These are phyloP conservation scores for Clarias platycephalus DNA, from an alignment of 2,797 vertebrate genomes.

Conservation along the genomic window DNA sequence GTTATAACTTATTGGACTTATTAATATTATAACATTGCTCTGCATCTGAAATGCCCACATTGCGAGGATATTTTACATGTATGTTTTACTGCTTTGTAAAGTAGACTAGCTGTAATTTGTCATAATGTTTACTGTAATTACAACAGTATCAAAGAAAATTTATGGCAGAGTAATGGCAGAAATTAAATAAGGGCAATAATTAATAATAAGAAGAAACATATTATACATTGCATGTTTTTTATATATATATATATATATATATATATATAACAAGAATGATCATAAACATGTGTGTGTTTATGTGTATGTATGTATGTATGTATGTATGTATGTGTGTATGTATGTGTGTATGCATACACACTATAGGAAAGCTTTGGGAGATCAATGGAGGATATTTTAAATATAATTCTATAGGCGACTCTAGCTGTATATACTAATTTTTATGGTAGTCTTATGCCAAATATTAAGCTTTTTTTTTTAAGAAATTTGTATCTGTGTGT, in stretches of 20 bases:
- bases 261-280: too few relatives aligned
- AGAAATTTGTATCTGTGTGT: conserved; percentile 11
- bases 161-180: background rate
- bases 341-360: background rate
- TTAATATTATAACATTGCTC: background rate
- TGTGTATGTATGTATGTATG: too few relatives aligned
- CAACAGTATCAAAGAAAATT: background rate
- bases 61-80: background rate
- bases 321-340: too few relatives aligned
- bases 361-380: background rate
- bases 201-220: background rate
- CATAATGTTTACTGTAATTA: background rate
- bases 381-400: background rate
- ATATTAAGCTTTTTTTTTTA: conserved; percentile 39
- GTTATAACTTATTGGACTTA: background rate
- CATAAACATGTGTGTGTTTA: background rate
- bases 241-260: background rate
- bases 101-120: background rate
- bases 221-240: background rate
- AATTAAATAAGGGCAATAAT: background rate
- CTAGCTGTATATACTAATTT: too few relatives aligned
- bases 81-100: background rate
- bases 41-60: background rate
- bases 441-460: conserved; percentile 15
- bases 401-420: background rate